Base-by-base conservation (phyloP, 2,888 invertebrate species). In the Caenorhabditis sulstoni region DNA sequence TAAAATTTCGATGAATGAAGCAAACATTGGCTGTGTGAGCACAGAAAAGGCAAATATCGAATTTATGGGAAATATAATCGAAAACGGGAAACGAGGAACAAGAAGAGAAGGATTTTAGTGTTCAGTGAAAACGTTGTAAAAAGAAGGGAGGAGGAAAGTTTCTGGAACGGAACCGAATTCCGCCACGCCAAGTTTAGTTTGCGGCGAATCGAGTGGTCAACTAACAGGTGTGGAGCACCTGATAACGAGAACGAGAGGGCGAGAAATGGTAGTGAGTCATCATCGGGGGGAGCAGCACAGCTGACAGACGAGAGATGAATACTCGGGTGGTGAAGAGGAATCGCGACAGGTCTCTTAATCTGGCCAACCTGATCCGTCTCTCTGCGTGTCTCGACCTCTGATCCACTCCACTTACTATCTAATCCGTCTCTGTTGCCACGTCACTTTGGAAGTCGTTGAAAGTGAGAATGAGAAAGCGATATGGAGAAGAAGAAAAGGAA, bases 1-100 rank as follows among this genome's bases (percentile, higher is more conserved):
- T 71, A 71, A 55, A 62, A 71, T 71, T 71, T 71, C 64, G 71
- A 71, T 71, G 71, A 71, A 71, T 53, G 70, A 62, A 71, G 71
- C 71, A 71, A 71, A 71, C 71, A 71, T 71, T 71, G 71, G 29
- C 29, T 29, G 29, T 29, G 29, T 29, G 29, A 5, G 29, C 29
- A 29, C 29, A 29, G 29, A 29, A 29, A 62, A 39, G 37, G 44
- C 61, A 70, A 70, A 70, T 53, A 62, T 39, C 44, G 20, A 59
- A 58, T 20, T 49, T 66, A 44, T 45, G 44, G 57, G 47, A 55
- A 55, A 37, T 50, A n/a, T n/a, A n/a, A n/a, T 52, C n/a, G 37
- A 52, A 68, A 59, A 49, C 12, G 37, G 49, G 20, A 62, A 45
- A 8, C 29, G 47, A 55, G 29, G 29, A 29, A 29, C 29, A 29